A percentile compares a stretch with the other conserved stretches of the same genome.
Conservation (phyloP, 2,797 vertebrate genomes). For the Nyctalus aviator region DNA sequence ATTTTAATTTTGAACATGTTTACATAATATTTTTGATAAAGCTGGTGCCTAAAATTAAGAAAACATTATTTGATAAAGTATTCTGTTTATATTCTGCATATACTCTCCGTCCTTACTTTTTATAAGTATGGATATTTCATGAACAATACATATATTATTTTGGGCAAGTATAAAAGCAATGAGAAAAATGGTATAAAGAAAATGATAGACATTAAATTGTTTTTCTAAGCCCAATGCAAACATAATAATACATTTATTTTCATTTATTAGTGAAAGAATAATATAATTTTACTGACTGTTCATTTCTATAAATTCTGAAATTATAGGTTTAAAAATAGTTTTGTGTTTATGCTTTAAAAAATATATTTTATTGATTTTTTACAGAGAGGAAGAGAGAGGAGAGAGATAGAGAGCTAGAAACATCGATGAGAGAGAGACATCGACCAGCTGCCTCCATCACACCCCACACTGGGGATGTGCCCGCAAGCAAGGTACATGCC, state of each 20-base stretch:
- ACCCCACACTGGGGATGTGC: too few species aligned
- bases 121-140: not conserved
- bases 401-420: too few species aligned
- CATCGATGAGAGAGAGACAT: too few species aligned
- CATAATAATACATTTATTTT: conserved; percentile 36
- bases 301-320: conserved; percentile 8
- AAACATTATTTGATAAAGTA: not conserved
- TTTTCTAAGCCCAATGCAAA: conserved; percentile 4
- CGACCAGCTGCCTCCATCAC: too few species aligned
- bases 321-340: not conserved
- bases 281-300: conserved; percentile 22
- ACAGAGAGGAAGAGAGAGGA: too few species aligned
- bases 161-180: not conserved
- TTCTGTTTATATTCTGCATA: not conserved
- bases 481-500: too few species aligned
- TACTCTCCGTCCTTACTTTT: conserved; percentile 25
- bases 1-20: conserved; percentile 44
- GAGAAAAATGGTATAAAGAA: conserved; percentile 19
- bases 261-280: not conserved
- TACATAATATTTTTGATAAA: conserved; percentile 18
- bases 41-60: conserved; percentile 5
- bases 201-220: conserved; percentile 14
- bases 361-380: too few species aligned
- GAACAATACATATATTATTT: conserved; percentile 7
- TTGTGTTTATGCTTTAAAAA: not conserved